Evolutionary conservation across 1,140 invertebrate species (phyloP).

Genomic region (Aphelenchoides fujianensis): DNA sequence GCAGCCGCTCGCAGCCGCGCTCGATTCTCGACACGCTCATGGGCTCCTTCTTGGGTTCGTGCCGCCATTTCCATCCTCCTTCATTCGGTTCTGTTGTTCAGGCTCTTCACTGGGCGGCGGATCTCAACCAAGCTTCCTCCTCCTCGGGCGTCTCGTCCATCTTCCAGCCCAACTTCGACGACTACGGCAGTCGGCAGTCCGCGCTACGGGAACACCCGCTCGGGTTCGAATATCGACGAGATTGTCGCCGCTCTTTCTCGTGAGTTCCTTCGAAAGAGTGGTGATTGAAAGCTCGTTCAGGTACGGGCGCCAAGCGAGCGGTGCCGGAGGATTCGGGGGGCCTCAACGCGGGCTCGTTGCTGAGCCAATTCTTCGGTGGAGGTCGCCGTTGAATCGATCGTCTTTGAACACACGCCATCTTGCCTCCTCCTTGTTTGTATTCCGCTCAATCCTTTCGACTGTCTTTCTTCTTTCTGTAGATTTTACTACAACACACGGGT

Average conservation of each 20-base stretch:
- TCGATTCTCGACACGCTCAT: constrained; percentile 35
- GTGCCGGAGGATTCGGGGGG: constrained; percentile 23
- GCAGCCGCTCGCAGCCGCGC: constrained; percentile 22
- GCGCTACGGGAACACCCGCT: constrained; percentile 26
- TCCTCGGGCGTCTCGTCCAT: constrained; percentile 31
- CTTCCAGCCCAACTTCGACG: constrained; percentile 33
- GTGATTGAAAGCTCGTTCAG: neutral
- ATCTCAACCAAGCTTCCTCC: constrained; percentile 17
- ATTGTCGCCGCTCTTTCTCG: constrained; percentile 30
- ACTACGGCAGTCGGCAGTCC: constrained; percentile 29
- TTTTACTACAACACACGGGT: neutral
- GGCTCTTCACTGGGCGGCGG: constrained; percentile 35
- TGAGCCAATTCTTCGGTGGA: constrained; percentile 39
- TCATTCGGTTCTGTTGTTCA: constrained; percentile 17
- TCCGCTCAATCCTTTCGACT: neutral
- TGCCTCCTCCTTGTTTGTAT: neutral
- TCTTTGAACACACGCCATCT: too few species aligned
- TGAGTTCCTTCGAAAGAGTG: too few species aligned
- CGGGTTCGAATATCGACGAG: constrained; percentile 40
- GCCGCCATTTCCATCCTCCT: constrained; percentile 9
- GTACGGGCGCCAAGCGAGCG: constrained; percentile 31
- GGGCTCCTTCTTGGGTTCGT: constrained; percentile 28
- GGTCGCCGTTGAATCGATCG: constrained; percentile 5
- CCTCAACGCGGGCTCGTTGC: constrained; percentile 26
- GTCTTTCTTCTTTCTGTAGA: neutral